Evolutionary conservation across 1,140 invertebrate species (phyloP).

Genomic region (Drosophila saltans): DNA sequence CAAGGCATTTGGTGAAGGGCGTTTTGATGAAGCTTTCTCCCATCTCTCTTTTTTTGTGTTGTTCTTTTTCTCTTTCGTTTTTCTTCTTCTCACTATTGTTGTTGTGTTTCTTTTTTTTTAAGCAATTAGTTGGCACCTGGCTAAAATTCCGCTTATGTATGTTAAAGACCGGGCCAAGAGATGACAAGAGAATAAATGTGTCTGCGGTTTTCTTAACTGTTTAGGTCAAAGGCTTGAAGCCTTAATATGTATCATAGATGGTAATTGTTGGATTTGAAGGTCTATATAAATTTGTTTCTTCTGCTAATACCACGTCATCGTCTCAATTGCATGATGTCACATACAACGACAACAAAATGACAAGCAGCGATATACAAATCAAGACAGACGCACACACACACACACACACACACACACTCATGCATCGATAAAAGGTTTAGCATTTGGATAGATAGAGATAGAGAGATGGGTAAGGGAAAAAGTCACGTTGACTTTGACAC

Average conservation of each 20-base stretch:
- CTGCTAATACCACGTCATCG: constrained; percentile 39
- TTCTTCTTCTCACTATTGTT: neutral
- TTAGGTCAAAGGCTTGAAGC: constrained; percentile 39
- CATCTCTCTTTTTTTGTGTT: constrained; percentile 27
- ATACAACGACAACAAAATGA: constrained; percentile 42
- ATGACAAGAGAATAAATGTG: neutral
- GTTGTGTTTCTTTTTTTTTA: neutral
- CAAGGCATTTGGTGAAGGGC: neutral
- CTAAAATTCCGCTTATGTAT: constrained; percentile 13
- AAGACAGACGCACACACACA: constrained; percentile 19
- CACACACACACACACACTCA: constrained; percentile 14
- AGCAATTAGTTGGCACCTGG: constrained; percentile 32
- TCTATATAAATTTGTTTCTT: constrained; percentile 20
- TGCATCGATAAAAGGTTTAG: constrained; percentile 50
- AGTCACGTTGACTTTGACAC: constrained; percentile 28
- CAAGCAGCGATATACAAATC: constrained; percentile 47
- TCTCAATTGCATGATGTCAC: constrained; percentile 69
- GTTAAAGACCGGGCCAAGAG: neutral
- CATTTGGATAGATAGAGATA: constrained; percentile 32
- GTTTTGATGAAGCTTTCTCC: constrained; percentile 1
- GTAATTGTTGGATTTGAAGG: constrained; percentile 7
- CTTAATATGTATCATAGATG: constrained; percentile 23
- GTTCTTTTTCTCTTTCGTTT: constrained; percentile 27
- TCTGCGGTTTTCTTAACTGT: constrained; percentile 38
- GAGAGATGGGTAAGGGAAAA: constrained; percentile 1